Evolutionary conservation across 2,797 vertebrate genomes (phyloP).

Genomic region (Peromyscus aztecus): DNA sequence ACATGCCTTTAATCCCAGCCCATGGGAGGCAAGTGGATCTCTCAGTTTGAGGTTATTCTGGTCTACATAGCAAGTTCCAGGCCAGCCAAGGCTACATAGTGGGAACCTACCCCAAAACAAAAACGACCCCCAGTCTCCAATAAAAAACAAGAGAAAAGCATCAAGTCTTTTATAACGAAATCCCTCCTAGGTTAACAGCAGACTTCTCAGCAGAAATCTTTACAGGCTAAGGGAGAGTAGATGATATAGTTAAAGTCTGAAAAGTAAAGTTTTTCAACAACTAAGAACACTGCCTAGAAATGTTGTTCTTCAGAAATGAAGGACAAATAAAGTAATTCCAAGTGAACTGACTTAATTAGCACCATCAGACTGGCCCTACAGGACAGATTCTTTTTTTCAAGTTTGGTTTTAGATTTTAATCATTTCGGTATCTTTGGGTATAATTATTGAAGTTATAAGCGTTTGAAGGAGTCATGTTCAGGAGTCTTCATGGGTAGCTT

Average conservation of each 20-base stretch:
- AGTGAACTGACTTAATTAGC: background rate
- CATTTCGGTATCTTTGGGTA: background rate
- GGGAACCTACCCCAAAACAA: no score
- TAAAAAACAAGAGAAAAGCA: no score
- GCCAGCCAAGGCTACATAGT: no score
- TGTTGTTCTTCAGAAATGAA: background rate
- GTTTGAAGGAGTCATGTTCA: background rate
- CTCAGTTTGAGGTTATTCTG: no score
- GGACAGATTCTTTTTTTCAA: background rate
- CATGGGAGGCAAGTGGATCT: background rate
- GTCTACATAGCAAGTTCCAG: no score
- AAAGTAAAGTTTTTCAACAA: background rate
- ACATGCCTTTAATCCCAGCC: background rate
- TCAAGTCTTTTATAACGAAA: no score
- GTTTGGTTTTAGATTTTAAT: no score
- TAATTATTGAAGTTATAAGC: background rate
- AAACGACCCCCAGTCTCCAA: no score
- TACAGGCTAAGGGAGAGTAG: no score
- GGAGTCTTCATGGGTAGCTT: background rate
- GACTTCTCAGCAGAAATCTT: no score
- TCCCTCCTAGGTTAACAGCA: no score
- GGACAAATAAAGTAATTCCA: background rate
- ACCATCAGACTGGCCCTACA: background rate
- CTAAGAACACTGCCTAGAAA: background rate
- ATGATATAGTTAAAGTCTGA: no score